Evolutionary conservation across 2,888 invertebrate species (phyloP).

Genomic region (Podabrus alpinus): DNA sequence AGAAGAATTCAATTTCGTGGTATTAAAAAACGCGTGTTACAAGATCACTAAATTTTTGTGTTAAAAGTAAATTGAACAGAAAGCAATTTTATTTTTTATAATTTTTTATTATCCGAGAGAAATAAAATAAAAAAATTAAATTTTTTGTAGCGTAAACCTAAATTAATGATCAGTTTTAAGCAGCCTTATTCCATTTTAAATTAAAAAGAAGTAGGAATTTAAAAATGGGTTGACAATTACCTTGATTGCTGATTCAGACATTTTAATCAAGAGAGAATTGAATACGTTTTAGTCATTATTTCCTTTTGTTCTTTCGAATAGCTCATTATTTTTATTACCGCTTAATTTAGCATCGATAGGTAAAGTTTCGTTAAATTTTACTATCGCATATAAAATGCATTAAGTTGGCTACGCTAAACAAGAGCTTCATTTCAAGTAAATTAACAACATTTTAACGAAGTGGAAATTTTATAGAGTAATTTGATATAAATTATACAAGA

Average conservation of each 20-base stretch:
- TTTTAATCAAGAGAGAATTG: slow-evolving; percentile 18
- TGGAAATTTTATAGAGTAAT: background rate
- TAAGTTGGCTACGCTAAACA: background rate
- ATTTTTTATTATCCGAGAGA: background rate
- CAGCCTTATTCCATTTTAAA: slow-evolving; percentile 3
- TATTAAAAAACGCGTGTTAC: background rate
- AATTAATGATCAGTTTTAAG: background rate
- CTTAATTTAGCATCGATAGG: slow-evolving; percentile 16
- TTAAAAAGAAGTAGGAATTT: slow-evolving; percentile 12
- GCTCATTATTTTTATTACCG: slow-evolving; percentile 17
- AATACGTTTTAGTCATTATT: slow-evolving; percentile 12
- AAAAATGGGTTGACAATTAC: slow-evolving; percentile 25
- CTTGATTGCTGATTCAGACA: slow-evolving; percentile 23
- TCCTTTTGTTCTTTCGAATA: background rate
- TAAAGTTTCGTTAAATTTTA: slow-evolving; percentile 6
- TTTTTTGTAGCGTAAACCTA: background rate
- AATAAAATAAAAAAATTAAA: background rate
- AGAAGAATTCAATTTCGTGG: background rate
- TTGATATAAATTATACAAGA: background rate
- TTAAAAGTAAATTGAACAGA: background rate
- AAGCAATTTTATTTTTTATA: background rate
- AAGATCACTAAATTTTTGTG: background rate
- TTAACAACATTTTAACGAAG: background rate
- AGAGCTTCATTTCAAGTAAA: background rate
- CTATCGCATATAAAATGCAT: background rate